Conservation (phyloP, 2,113 vertebrate genomes). For the Haplochromis vanheusdeni region DNA sequence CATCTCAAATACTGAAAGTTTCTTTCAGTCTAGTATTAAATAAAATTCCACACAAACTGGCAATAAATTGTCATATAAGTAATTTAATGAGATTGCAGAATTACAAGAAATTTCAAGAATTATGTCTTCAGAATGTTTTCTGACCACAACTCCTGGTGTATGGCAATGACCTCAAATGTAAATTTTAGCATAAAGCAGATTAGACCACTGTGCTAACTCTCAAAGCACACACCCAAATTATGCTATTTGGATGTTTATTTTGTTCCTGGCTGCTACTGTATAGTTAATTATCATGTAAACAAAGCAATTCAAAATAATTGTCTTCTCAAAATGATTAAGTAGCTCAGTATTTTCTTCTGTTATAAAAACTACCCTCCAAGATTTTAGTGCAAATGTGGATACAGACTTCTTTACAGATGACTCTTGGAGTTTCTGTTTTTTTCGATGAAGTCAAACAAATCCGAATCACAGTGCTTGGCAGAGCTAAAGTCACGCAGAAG, state of each 20-base stretch:
- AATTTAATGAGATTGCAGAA: neutral
- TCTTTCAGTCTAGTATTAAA: neutral
- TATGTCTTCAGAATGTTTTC: neutral
- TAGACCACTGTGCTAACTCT: neutral
- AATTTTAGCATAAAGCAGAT: neutral
- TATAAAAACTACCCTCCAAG: neutral
- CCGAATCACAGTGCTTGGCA: accelerated
- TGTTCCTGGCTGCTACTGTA: neutral
- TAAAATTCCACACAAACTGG: neutral
- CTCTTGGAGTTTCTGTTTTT: neutral
- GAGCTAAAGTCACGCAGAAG: slow-evolving; percentile 36
- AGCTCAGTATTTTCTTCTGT: neutral
- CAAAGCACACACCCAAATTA: neutral
- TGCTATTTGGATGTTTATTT: neutral
- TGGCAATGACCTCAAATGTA: neutral
- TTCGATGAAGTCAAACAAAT: slow-evolving; percentile 52
- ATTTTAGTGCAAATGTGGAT: neutral
- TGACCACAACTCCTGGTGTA: neutral
- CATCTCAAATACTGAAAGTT: neutral
- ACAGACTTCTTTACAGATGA: slow-evolving; percentile 4
- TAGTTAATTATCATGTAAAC: neutral
- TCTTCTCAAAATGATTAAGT: neutral
- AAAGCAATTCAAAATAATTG: neutral
- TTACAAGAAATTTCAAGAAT: neutral
- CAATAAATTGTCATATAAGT: neutral